Evolutionary conservation across 2,797 vertebrate genomes (phyloP).

Genomic region (Mus spretus): DNA sequence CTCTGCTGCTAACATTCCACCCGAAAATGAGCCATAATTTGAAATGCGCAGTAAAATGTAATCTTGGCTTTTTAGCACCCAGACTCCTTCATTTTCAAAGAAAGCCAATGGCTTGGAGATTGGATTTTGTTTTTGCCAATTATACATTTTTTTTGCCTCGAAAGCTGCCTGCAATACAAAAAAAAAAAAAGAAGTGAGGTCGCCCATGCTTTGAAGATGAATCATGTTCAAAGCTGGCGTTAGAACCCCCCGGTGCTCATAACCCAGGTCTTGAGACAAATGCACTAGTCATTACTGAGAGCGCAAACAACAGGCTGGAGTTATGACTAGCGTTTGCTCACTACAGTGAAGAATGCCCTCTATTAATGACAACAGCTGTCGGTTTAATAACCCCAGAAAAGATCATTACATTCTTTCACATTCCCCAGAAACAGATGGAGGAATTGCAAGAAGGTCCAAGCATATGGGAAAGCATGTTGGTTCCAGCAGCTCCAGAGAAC

Average conservation of each 20-base stretch:
- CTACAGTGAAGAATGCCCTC: slow-evolving; percentile 88
- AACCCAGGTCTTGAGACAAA: slow-evolving; percentile 83
- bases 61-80: slow-evolving; percentile 70
- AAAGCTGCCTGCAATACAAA: slow-evolving; percentile 71
- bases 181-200: slow-evolving; percentile 35
- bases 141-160: slow-evolving; percentile 70
- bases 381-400: slow-evolving; percentile 91
- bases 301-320: slow-evolving; percentile 80
- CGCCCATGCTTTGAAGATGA: slow-evolving; percentile 54
- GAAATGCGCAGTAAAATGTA: slow-evolving; percentile 57
- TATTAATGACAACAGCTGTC: slow-evolving; percentile 92
- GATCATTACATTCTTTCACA: slow-evolving; percentile 89
- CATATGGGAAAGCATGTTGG: slow-evolving; percentile 89
- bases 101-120: slow-evolving; percentile 56
- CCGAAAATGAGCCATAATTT: slow-evolving; percentile 77
- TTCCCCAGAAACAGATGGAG: slow-evolving; percentile 91
- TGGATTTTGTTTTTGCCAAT: slow-evolving; percentile 72
- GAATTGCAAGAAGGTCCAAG: slow-evolving; percentile 86
- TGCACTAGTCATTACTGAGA: slow-evolving; percentile 80
- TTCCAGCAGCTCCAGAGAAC: slow-evolving; percentile 77
- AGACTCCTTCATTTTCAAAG: slow-evolving; percentile 70
- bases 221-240: slow-evolving; percentile 76
- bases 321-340: slow-evolving; percentile 84
- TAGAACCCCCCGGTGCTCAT: slow-evolving; percentile 67
- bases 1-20: slow-evolving; percentile 63